These are phyloP conservation scores for Zoanthus solanderi DNA, from an alignment of 92 coral and sea anemone genomes.

Conservation along the genomic window DNA sequence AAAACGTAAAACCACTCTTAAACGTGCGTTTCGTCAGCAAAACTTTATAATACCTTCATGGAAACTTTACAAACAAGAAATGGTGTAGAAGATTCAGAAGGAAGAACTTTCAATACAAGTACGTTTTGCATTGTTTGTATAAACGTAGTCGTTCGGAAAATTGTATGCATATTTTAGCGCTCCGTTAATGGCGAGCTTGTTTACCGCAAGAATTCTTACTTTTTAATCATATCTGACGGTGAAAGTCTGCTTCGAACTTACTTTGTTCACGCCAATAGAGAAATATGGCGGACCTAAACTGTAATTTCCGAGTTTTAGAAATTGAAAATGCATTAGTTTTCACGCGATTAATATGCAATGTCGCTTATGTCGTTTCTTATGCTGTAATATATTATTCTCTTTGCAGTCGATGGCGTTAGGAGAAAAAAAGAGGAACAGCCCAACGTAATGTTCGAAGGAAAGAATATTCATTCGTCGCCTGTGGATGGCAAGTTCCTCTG, in stretches of 20 bases:
- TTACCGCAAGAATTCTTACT: slow-evolving; percentile 52
- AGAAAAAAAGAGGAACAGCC: slow-evolving; percentile 84
- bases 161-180: slow-evolving; percentile 98
- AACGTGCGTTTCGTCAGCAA: slow-evolving; percentile 42
- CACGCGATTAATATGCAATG: slow-evolving; percentile 76
- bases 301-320: slow-evolving; percentile 76
- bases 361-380: slow-evolving; percentile 76
- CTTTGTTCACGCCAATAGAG: slow-evolving; percentile 55
- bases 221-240: slow-evolving; percentile 37
- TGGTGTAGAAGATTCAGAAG: slow-evolving; percentile 77
- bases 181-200: slow-evolving; percentile 82
- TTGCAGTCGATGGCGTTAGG: slow-evolving; percentile 85
- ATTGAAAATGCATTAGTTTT: slow-evolving; percentile 75
- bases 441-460: slow-evolving; percentile 95
- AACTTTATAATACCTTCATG: slow-evolving; percentile 66
- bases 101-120: slow-evolving; percentile 87
- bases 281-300: slow-evolving; percentile 81
- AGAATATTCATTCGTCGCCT: slow-evolving; percentile 99
- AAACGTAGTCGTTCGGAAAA: slow-evolving; percentile 98
- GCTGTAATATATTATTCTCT: slow-evolving; percentile 73
- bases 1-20: slow-evolving; percentile 30
- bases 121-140: slow-evolving; percentile 96
- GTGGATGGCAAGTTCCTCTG: slow-evolving; percentile 97
- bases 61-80: slow-evolving; percentile 82
- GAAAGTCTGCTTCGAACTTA: slow-evolving; percentile 56